Percentiles rank a stretch among this genome's conserved stretches.
These are phyloP conservation scores for Psittacara wagleri DNA, from an alignment of 2,113 vertebrate species.

Conservation along the genomic window DNA sequence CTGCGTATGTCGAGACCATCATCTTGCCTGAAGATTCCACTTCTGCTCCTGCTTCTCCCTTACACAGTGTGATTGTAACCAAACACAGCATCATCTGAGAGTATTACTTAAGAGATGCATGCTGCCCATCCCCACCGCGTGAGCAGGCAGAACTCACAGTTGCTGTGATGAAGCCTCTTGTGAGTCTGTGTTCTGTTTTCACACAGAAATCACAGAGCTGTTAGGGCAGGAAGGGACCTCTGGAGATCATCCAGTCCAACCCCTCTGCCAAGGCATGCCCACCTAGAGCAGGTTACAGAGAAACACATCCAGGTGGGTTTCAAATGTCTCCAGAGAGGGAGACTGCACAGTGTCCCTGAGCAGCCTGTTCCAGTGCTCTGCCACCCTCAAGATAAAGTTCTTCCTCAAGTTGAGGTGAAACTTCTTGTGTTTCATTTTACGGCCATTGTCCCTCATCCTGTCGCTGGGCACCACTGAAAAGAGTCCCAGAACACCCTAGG, in stretches of 20 bases:
- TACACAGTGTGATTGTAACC: not conserved
- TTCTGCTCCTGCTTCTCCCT: not conserved
- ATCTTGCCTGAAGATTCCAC: not conserved
- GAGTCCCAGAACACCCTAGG: not conserved
- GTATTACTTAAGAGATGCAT: not conserved
- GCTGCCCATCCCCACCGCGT: not conserved
- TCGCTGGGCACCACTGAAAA: not conserved
- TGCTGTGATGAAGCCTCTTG: not conserved
- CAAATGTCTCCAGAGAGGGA: not conserved
- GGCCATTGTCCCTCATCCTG: not conserved
- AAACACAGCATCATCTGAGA: not conserved
- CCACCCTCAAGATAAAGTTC: not conserved
- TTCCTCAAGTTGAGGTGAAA: not conserved
- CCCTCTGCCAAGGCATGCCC: not conserved
- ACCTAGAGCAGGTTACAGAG: not conserved
- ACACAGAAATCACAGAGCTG: not conserved
- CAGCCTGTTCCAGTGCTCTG: not conserved
- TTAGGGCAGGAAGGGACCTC: not conserved
- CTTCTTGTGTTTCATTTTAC: not conserved
- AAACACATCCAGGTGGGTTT: not conserved
- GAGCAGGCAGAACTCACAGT: not conserved
- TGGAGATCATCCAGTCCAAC: not conserved
- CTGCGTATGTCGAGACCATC: not conserved
- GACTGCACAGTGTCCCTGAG: not conserved
- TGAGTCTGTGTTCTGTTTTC: rapidly evolving